Evolutionary conservation across 2,113 vertebrate genomes (phyloP).

Genomic region (Fulmarus glacialis): DNA sequence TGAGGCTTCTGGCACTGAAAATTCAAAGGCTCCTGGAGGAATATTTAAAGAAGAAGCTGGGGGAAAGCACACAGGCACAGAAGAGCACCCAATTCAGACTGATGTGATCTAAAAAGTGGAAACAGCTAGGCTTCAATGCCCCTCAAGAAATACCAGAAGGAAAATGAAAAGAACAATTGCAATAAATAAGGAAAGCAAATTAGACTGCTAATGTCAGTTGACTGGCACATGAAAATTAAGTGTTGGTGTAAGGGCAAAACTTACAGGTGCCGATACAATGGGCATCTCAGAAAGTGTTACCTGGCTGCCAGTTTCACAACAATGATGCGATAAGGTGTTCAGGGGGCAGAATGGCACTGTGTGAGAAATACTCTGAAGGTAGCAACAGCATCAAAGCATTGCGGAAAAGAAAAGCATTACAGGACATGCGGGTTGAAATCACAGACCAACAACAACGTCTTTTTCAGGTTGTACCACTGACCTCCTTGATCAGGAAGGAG

Average conservation of each 20-base stretch:
- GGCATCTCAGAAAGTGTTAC: background rate
- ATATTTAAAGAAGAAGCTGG: background rate
- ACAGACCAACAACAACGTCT: background rate
- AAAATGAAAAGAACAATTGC: background rate
- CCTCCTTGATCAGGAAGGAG: background rate
- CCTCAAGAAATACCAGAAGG: background rate
- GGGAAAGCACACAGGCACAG: background rate
- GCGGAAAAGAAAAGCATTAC: background rate
- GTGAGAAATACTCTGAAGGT: background rate
- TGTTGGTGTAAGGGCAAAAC: background rate
- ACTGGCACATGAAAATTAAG: background rate
- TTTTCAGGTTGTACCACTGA: background rate
- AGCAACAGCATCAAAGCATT: background rate
- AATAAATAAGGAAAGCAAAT: background rate
- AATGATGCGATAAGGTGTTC: background rate
- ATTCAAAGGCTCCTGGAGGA: background rate
- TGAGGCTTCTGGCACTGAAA: background rate
- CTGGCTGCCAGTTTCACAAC: background rate
- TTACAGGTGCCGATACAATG: background rate
- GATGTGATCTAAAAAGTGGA: background rate
- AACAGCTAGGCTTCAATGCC: background rate
- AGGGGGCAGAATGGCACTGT: background rate
- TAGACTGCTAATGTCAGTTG: background rate
- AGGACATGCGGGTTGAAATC: background rate
- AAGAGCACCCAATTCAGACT: background rate